Evolutionary conservation across 2,888 invertebrate genomes (phyloP), one percentile per base, ranked within the genome.

Genomic region (Drosophila tanythrix): DNA sequence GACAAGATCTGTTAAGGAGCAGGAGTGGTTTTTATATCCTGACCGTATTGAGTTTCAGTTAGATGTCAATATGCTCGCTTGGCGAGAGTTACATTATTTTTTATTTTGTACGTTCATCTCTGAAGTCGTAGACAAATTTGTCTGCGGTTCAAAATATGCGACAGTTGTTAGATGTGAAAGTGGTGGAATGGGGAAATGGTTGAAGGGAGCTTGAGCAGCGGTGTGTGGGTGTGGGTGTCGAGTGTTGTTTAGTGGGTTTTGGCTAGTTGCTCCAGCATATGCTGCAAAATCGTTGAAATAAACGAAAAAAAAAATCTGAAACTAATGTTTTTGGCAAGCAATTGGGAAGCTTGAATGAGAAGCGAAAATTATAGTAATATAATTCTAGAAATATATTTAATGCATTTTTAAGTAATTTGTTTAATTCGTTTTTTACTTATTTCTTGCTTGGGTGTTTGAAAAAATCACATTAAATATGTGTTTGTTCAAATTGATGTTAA

Each of bases 81-180:
- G 69, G 46, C 43, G 18, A 10, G 5, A 65, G 52, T 58, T 33
- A 51, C 60, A 43, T 43, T 46, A 1, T 48, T 64, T 61, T 56
- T 71, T 69, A 69, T 75, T 69, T 73, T 65, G 10, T 5, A 11
- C 73, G 82, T 79, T 21, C 15, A 15, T 53, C 53, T 79, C 76
- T 71, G 62, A 79, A 86, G 90, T 83, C 90, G 87, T 90, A 86
- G 90, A 84, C 90, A 86, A 85, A 85, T 85, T 90, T 89, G 85
- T 89, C 85, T 90, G 85, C 82, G 90, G 90, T 89, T 89, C 87
- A 87, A 60, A 46, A 74, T 83, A 76, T 80, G 87, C 79, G 88
- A 75, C 89, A 90, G 74, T 87, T 87, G 88, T 53, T 21, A 46
- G 33, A n/a, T 1, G 46, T 46, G 25, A 38, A 10, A 8, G 6